Evolutionary conservation across 2,113 vertebrate species (phyloP), one percentile per base, ranked within the genome.

Genomic region (Menura novaehollandiae): DNA sequence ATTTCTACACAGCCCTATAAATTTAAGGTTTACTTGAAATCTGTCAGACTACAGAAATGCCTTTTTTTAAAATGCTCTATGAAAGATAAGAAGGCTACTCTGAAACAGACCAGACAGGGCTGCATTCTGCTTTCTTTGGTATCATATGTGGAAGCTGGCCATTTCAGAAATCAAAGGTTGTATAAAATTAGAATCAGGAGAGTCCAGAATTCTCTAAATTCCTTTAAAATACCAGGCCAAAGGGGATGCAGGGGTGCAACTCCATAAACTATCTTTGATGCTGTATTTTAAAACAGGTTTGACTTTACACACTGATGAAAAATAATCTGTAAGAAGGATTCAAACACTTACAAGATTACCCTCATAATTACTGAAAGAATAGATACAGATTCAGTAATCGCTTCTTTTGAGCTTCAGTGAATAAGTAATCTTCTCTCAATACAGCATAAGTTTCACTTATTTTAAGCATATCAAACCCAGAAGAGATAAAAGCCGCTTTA

Each of bases 381-480:
- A 87, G 80, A 55, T 63, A 86, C 0, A 91, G 74, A 91, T 92
- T 94, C 86, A 91, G 79, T 95, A 94, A 95, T 93, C 69, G 7
- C 74, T 82, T 94, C 93, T 93, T 95, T 82, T 95, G 73, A 96
- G 69, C 77, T 72, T 89, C 93, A 87, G 76, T 91, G 91, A 95
- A 95, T 94, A 92, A 89, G 76, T 95, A 92, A 91, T 94, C 88
- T 91, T 91, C 88, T 71, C 72, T 74, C 90, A 93, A 95, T 90
- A 90, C 92, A 86, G 85, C 93, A 73, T 66, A 93, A 91, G 93
- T 93, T 96, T 96, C 90, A 86, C 93, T 96, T 96, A 96, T 96
- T 97, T 97, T 96, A 91, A 96, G 92, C 78, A 80, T 90, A 96
- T 90, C 90, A 93, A 97, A 85, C 90, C 44, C 92, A 96, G 82